Evolutionary conservation across 1,140 invertebrate species (phyloP).

Genomic region (Eciton burchellii): DNA sequence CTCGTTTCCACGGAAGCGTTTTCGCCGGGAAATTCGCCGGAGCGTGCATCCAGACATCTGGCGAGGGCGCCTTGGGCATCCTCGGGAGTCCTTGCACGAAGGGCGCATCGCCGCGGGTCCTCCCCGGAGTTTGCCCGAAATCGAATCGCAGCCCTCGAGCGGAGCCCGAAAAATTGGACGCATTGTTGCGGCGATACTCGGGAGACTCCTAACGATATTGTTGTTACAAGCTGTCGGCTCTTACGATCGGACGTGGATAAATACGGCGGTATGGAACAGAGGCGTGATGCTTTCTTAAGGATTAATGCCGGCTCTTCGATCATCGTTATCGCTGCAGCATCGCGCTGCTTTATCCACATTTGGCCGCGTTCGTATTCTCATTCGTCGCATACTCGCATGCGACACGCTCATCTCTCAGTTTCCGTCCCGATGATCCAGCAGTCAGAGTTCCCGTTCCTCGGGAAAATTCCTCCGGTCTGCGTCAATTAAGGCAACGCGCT

Average conservation of each 20-base stretch:
- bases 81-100: constrained; percentile 28
- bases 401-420: no score
- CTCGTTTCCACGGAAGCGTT: constrained; percentile 62
- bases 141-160: constrained; percentile 56
- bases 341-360: not conserved
- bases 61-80: constrained; percentile 38
- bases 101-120: constrained; percentile 17
- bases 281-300: not conserved
- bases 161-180: constrained; percentile 41
- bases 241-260: constrained; percentile 22
- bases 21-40: constrained; percentile 62
- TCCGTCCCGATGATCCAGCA: no score
- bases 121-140: constrained; percentile 30
- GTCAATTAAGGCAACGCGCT: constrained; percentile 34
- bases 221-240: constrained; percentile 16
- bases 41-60: constrained; percentile 70
- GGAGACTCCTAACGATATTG: constrained; percentile 51
- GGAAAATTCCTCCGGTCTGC: not conserved
- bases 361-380: not conserved
- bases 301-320: not conserved
- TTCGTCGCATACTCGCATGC: not conserved
- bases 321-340: not conserved
- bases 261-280: not conserved
- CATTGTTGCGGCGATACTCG: constrained; percentile 53
- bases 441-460: not conserved